These are phyloP conservation scores for Bemisia tabaci DNA, from an alignment of 1,140 invertebrate genomes.

Conservation along the genomic window DNA sequence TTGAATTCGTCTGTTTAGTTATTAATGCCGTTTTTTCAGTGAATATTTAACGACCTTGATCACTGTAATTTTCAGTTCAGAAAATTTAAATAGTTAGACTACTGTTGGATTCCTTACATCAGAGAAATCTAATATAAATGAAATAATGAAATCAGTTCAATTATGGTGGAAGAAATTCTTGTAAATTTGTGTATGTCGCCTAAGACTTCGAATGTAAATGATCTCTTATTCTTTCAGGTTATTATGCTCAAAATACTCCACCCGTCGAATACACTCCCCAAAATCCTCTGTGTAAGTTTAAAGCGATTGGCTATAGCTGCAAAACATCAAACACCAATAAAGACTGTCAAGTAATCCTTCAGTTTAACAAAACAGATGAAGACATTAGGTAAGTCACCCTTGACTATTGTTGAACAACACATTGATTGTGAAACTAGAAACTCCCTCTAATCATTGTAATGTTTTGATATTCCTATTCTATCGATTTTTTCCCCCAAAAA, in stretches of 20 bases:
- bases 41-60: too few relatives aligned
- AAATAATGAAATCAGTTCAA: too few relatives aligned
- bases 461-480: too few relatives aligned
- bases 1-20: too few relatives aligned
- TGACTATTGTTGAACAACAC: background rate
- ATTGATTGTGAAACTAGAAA: background rate
- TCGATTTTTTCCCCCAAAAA: too few relatives aligned
- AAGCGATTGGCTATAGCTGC: slow-evolving; percentile 78
- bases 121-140: background rate
- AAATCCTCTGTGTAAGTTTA: slow-evolving; percentile 83
- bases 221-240: slow-evolving; percentile 40
- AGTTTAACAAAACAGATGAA: slow-evolving; percentile 63
- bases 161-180: background rate
- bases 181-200: background rate
- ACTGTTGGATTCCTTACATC: background rate
- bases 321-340: slow-evolving; percentile 71
- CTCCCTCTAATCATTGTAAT: background rate
- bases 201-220: slow-evolving; percentile 8
- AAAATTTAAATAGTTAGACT: background rate
- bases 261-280: slow-evolving; percentile 72
- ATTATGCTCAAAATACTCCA: slow-evolving; percentile 53
- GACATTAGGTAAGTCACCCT: slow-evolving; percentile 45
- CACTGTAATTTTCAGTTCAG: too few relatives aligned
- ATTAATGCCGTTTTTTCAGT: too few relatives aligned
- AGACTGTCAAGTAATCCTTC: slow-evolving; percentile 69